Base-by-base conservation (phyloP, 2,888 invertebrate genomes). In the Hipparchia semele region DNA sequence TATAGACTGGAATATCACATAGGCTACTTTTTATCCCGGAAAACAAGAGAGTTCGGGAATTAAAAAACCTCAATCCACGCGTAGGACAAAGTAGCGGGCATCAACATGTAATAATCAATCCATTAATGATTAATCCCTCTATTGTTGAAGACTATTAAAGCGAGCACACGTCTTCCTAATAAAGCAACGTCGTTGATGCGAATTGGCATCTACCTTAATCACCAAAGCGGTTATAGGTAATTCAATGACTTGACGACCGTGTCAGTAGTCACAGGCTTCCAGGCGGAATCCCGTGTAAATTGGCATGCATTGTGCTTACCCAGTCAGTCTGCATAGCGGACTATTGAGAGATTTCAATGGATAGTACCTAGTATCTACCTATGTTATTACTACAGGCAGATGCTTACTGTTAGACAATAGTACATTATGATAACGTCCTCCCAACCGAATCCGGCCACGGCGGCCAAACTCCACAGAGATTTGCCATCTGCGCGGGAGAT, bases 331-430 rank as follows among this genome's bases (percentile, higher is more conserved):
- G 83, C 87, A 85, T 84, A 84, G 84, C 83, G 81, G 81, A 82
- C 86, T 84, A 89, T 88, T 89, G 89, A 87, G 86, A 86, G 86
- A 84, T 89, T 87, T 87, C 86, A 90, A 89, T 90, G 89, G 90
- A 86, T 85, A 84, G 84, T 82, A 54, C 12, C 6, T 87, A 86
- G 88, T 84, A 90, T 0, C 7, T 49, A 49, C 6, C 6, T 49
- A 49, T 7, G 49, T 49, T 49, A 7, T 49, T 6, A 7, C 49
- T 8, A 6, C 49, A 3, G 23, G 23, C 23, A 23, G 23, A 23
- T 23, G 23, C 1, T 23, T 23, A 23, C 1, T 23, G 23, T 23
- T 23, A 23, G 23, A 23, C 23, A 23, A 23, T 23, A 23, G 23
- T 23, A 23, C 23, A 23, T 23, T 23, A 23, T 23, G 23, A 23